A percentile compares a stretch with the other conserved stretches of the same genome.
phyloP scores from a whole-genome alignment of 2,888 invertebrate genomes.

The Cephalotes varians region DNA sequence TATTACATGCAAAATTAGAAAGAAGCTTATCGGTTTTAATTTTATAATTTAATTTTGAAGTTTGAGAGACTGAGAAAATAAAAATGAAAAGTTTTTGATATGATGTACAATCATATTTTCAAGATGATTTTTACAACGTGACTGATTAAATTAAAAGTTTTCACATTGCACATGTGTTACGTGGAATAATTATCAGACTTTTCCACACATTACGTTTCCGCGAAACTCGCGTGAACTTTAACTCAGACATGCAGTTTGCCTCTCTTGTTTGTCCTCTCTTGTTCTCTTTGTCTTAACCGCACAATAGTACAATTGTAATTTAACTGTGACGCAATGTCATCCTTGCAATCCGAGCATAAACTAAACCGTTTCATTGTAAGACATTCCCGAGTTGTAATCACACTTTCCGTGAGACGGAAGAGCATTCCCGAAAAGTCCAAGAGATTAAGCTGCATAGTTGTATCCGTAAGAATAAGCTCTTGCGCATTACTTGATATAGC shows the following conservation, averaged over 20 bases:
- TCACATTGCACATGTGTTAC: not conserved
- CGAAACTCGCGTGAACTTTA: not conserved
- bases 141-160: not conserved
- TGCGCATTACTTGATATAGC: not conserved
- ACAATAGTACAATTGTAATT: constrained; percentile 2
- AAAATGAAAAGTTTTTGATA: constrained; percentile 7
- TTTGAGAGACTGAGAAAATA: not conserved
- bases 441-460: constrained; percentile 14
- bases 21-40: not conserved
- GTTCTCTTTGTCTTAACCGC: not conserved
- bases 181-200: not conserved
- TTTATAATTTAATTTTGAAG: not conserved
- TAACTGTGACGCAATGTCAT: not conserved
- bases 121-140: not conserved
- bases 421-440: constrained; percentile 19
- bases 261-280: too few relatives aligned
- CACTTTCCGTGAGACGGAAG: not conserved
- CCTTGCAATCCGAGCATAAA: not conserved
- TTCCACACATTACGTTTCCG: not conserved
- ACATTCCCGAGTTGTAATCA: constrained; percentile 11
- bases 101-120: not conserved
- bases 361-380: not conserved
- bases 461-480: not conserved
- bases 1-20: not conserved
- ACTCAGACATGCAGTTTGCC: not conserved